Percentiles rank a stretch among this genome's conserved stretches.
phyloP scores from a whole-genome alignment of 2,113 vertebrate genomes.

The Notothenia rossii region DNA sequence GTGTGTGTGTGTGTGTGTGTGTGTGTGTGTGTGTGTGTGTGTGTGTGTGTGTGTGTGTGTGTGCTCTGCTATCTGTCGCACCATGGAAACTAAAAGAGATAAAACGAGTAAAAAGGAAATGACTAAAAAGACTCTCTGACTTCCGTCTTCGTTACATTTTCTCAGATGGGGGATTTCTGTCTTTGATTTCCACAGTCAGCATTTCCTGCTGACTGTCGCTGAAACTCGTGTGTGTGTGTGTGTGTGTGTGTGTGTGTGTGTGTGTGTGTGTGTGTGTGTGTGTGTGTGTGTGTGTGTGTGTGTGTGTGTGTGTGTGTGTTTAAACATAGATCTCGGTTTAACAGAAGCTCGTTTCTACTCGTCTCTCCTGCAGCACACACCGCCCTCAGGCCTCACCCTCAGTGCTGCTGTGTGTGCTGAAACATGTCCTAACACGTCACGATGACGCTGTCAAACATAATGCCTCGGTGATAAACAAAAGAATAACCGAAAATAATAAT shows the following conservation, averaged over 20 bases:
- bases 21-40: too few relatives aligned
- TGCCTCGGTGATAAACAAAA: background rate
- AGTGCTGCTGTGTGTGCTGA: conserved; percentile 31
- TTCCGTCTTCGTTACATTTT: conserved; percentile 27
- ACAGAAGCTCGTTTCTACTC: conserved; percentile 22
- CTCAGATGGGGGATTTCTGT: conserved; percentile 15
- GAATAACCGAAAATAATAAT: background rate
- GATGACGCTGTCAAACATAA: background rate
- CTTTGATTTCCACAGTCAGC: conserved; percentile 42
- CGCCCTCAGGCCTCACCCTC: too few relatives aligned
- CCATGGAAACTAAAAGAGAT: background rate
- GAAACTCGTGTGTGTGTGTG: too few relatives aligned
- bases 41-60: background rate
- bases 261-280: background rate
- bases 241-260: background rate
- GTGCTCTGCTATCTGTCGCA: background rate
- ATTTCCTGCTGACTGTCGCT: conserved; percentile 53
- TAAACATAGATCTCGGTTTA: conserved; percentile 26
- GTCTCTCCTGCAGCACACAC: background rate
- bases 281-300: background rate
- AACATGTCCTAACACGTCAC: conserved; percentile 34
- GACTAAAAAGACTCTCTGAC: conserved; percentile 13
- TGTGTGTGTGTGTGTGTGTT: background rate
- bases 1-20: background rate
- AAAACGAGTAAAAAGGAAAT: background rate